Conservation (phyloP, 2,113 vertebrate species). For the Cephalopholis sonnerati region DNA sequence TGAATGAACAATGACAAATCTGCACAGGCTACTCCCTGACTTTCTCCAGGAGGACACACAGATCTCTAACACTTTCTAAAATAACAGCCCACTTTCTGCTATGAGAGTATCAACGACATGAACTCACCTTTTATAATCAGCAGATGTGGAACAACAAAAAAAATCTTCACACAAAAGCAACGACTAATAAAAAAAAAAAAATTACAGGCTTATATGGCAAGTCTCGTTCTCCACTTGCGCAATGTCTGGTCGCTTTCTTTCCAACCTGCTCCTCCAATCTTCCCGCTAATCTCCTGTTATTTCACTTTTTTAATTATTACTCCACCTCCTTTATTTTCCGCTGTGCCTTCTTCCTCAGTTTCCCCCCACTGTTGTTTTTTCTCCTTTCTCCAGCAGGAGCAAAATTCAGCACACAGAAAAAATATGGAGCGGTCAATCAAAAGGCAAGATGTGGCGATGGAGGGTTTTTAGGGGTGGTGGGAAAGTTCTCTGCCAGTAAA, state of each 20-base stretch:
- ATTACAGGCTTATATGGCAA: constrained; percentile 18
- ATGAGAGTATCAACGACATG: not conserved
- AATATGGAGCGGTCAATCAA: constrained; percentile 83
- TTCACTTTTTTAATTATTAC: constrained; percentile 41
- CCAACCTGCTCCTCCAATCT: constrained; percentile 44
- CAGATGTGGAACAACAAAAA: not conserved
- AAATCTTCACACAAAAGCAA: constrained; percentile 51
- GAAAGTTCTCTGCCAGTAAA: not conserved
- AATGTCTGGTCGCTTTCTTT: constrained; percentile 30
- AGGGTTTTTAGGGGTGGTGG: constrained; percentile 24
- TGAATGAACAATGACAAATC: constrained; percentile 29
- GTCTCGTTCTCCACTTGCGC: constrained; percentile 46
- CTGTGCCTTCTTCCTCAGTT: constrained; percentile 35
- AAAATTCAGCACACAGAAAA: constrained; percentile 64
- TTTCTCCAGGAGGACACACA: constrained; percentile 20
- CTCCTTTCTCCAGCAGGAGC: constrained; percentile 73
- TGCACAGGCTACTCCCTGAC: constrained; percentile 29
- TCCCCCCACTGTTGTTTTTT: constrained; percentile 41
- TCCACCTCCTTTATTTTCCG: constrained; percentile 56
- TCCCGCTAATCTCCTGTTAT: constrained; percentile 43
- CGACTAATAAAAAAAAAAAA: constrained; percentile 12
- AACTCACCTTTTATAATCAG: constrained; percentile 68
- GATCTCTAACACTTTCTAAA: not conserved
- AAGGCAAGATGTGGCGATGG: constrained; percentile 27
- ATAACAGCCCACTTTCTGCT: not conserved